Base-by-base conservation (phyloP, 2,888 invertebrate species). In the Dysmachus trigonus region DNA sequence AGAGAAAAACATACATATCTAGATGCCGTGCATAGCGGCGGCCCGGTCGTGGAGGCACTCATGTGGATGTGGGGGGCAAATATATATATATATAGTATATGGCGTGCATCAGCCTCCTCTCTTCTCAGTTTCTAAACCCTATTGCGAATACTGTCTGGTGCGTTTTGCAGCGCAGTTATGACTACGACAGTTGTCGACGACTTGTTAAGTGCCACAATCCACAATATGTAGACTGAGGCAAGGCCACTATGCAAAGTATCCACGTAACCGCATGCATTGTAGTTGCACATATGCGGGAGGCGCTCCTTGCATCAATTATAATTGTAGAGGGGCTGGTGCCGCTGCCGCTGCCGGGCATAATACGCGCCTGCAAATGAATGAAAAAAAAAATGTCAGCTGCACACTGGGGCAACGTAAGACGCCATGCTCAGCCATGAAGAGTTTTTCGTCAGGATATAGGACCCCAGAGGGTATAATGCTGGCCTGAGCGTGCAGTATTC, bases 201-300 rank as follows among this genome's bases (percentile, higher is more conserved):
- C 6, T 72, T 15, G 73, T 33, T 33, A 73, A 73, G 73, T 73
- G 73, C 73, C 73, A 33, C 73, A 33, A 73, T 73, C 18, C 33
- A 79, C 79, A 79, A 51, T 47, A n/a, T n/a, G n/a, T n/a, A 47
- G 47, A 79, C 27, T 4, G 30, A 79, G 41, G 30, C 79, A 79
- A 79, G 79, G 79, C 79, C 79, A 47, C 79, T 79, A 79, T 79
- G 30, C 41, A 79, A 79, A 51, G 77, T 77, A 41, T 27, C 35
- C 41, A 41, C 35, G 27, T 77, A 77, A 27, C 77, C 35, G 18
- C 38, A 77, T 22, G 10, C 77, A 77, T 10, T 77, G 77, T 8
- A 77, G 62, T 62, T 27, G 62, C 62, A 62, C 62, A 27, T 62
- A 62, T 62, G 62, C 22, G 77, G 27, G 47, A 15, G 47, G 47